Base-by-base conservation (phyloP, 2,888 invertebrate genomes). In the Tinea pellionella region DNA sequence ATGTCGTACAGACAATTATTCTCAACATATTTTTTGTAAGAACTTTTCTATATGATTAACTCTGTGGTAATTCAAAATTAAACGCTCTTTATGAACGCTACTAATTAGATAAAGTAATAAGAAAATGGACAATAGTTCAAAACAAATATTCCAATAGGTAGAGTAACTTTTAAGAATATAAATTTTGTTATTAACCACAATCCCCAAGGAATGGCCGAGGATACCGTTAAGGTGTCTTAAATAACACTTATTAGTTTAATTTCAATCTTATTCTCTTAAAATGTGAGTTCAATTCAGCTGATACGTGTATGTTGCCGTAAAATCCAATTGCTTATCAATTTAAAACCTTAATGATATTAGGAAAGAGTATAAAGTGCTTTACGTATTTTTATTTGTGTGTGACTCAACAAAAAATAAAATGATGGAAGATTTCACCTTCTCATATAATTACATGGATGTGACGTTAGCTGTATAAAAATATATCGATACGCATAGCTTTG, bases 341-440 rank as follows among this genome's bases (percentile, higher is more conserved):
- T 32, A 15, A 32, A 32, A 57, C 57, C 32, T 32, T 57, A 57
- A 57, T 15, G 57, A n/a, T 32, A 57, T 32, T 11, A 57, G n/a
- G 32, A n/a, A 57, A 57, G 32, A 57, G 57, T 57, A 32, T 57
- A 57, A 57, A 57, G 15, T 32, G 3, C 30, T 32, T 32, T 32
- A 57, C 32, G 32, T 13, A n/a, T 18, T 13, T 32, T 57, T 18
- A 24, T 24, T 24, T 24, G 24, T 19, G 68, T 75, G 75, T 65
- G 68, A 66, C 67, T 70, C 68, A 69, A 75, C 65, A 73, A 77
- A 76, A 78, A 74, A 59, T 29, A 47, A 59, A 70, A 63, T 53
- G 60, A 64, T 64, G 65, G 67, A 73, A 74, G 68, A 71, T 70
- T 70, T 70, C 41, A 59, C 43, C 59, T 42, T 47, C 59, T 30